These are phyloP conservation scores for Tenualosa ilisha DNA, from an alignment of 2,797 vertebrate genomes.

Conservation along the genomic window DNA sequence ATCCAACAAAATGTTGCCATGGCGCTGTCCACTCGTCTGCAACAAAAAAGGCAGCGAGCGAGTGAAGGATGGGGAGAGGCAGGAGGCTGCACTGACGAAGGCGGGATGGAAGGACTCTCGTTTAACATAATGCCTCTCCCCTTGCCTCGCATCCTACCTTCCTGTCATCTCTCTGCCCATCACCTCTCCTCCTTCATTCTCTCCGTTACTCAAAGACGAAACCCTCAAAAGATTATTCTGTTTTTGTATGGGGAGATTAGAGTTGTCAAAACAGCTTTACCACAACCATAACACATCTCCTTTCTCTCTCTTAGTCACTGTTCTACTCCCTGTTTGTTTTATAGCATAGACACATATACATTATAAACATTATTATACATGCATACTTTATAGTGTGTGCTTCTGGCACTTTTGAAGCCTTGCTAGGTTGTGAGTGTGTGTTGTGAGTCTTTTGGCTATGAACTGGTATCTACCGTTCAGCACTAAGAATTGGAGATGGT, in stretches of 20 bases:
- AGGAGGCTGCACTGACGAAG: background rate
- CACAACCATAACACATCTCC: background rate
- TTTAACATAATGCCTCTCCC: background rate
- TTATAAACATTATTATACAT: background rate
- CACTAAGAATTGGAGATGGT: too few relatives aligned
- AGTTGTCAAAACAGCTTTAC: background rate
- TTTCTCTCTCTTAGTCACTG: background rate
- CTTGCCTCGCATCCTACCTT: background rate
- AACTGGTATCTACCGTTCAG: too few relatives aligned
- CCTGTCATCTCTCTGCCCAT: background rate
- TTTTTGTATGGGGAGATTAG: background rate
- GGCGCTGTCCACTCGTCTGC: background rate
- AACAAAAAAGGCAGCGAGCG: background rate
- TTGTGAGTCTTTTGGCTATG: background rate
- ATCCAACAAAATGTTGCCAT: conserved; percentile 1
- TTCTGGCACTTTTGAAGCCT: background rate
- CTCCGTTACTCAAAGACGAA: background rate
- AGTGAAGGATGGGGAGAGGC: background rate
- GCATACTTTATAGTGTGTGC: background rate
- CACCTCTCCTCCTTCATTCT: background rate
- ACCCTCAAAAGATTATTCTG: background rate
- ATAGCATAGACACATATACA: background rate
- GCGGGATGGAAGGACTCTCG: background rate
- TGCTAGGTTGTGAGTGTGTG: background rate
- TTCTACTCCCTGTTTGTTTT: background rate